A percentile compares a stretch with the other conserved stretches of the same genome.
Conservation (phyloP, 2,888 invertebrate genomes). For the Embidobia sp. region DNA sequence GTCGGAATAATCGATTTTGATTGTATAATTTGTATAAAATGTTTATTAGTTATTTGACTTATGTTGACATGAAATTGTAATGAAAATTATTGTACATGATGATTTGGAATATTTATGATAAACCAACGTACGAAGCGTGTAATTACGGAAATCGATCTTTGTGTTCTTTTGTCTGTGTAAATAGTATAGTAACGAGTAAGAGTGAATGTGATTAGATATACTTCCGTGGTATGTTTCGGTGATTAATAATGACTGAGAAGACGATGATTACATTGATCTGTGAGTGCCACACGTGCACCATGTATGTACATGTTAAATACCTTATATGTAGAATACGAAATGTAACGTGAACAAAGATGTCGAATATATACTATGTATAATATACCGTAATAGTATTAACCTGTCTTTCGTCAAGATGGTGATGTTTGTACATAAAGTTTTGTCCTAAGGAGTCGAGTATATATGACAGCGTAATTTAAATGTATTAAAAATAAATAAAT, state of each 20-base stretch:
- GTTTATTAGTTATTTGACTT: conserved; percentile 5
- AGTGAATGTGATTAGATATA: conserved; percentile 38
- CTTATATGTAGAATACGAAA: conserved; percentile 60
- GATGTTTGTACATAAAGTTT: conserved; percentile 75
- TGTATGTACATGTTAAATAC: conserved; percentile 53
- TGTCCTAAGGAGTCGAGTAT: conserved; percentile 73
- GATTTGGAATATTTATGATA: conserved; percentile 16
- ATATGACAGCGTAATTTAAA: conserved; percentile 71
- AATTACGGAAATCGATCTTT: not conserved
- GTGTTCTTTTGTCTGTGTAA: conserved; percentile 37
- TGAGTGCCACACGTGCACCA: conserved; percentile 35
- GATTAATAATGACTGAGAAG: conserved; percentile 52
- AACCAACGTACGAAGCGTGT: conserved; percentile 3
- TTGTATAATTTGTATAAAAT: conserved; percentile 35
- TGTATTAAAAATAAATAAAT: conserved; percentile 77
- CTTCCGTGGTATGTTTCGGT: conserved; percentile 50
- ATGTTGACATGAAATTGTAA: conserved; percentile 8
- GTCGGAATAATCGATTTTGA: not conserved
- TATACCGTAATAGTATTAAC: conserved; percentile 79
- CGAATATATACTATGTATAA: conserved; percentile 76
- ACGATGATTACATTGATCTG: conserved; percentile 50
- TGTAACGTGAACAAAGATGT: conserved; percentile 49
- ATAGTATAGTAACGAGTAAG: conserved; percentile 36
- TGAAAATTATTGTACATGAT: conserved; percentile 1
- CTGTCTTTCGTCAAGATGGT: conserved; percentile 68